Conservation (phyloP, 1,140 invertebrate species). For the Brachionus calyciflorus region DNA sequence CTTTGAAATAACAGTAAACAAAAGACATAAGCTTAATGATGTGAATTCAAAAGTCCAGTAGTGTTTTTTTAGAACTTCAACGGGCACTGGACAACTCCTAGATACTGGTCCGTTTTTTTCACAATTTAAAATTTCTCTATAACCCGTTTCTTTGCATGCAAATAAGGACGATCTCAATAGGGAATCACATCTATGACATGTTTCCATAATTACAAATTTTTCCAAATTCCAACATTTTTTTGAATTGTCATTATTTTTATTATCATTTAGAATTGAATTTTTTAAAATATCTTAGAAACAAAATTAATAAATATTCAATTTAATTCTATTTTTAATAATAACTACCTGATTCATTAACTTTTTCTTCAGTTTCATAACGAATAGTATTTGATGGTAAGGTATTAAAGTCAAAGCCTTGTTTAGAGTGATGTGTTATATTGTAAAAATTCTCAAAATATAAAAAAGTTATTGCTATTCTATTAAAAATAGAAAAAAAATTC, state of each 20-base stretch:
- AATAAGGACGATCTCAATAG: not conserved
- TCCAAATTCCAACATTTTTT: constrained; percentile 12
- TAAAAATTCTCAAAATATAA: constrained; percentile 46
- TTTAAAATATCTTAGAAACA: constrained; percentile 1
- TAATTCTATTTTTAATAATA: no score
- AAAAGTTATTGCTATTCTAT: constrained; percentile 34
- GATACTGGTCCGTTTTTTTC: constrained; percentile 29
- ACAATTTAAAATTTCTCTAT: constrained; percentile 27
- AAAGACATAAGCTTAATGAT: not conserved
- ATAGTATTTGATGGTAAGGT: no score
- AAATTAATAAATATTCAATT: not conserved
- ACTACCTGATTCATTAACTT: no score
- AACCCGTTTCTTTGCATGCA: constrained; percentile 31
- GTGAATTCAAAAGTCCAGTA: constrained; percentile 37
- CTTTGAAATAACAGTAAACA: constrained; percentile 12
- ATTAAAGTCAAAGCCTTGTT: not conserved
- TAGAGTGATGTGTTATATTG: constrained; percentile 20
- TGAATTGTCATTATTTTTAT: not conserved
- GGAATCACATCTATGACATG: constrained; percentile 3
- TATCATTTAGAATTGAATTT: not conserved
- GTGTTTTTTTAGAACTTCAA: not conserved
- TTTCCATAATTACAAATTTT: not conserved
- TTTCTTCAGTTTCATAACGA: not conserved
- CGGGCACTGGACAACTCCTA: constrained; percentile 6
- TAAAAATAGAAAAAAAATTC: not conserved